These are phyloP conservation scores for Sinocyclocheilus rhinocerous DNA, from an alignment of 2,113 vertebrate genomes.

Conservation along the genomic window DNA sequence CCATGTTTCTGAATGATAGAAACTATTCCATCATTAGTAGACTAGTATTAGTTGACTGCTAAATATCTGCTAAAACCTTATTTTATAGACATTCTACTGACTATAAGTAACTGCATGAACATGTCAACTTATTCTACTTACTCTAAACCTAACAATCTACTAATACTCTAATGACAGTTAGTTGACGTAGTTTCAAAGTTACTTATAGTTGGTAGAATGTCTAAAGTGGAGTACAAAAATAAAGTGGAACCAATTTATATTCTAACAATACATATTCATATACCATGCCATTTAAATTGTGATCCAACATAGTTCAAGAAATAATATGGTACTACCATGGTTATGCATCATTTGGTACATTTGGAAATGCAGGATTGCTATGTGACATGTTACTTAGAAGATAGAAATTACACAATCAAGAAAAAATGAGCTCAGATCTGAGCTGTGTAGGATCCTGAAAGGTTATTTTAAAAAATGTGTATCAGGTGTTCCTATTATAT, in stretches of 20 bases:
- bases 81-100: no score
- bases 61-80: no score
- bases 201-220: no score
- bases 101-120: no score
- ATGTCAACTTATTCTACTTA: no score
- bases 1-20: no score
- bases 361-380: neutral
- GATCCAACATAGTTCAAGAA: neutral
- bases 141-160: no score
- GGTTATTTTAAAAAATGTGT: constrained; percentile 1
- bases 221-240: no score
- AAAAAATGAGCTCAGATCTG: neutral
- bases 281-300: neutral
- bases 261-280: neutral
- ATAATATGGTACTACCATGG: neutral
- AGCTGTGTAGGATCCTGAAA: constrained; percentile 1
- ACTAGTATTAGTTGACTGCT: no score
- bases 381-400: neutral
- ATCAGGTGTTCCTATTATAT: constrained; percentile 12
- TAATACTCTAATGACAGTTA: no score
- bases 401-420: neutral
- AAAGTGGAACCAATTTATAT: neutral
- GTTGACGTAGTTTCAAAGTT: no score
- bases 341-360: neutral
- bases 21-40: no score